Evolutionary conservation across 2,888 invertebrate species (phyloP).

Genomic region (Nephrotoma appendiculata): DNA sequence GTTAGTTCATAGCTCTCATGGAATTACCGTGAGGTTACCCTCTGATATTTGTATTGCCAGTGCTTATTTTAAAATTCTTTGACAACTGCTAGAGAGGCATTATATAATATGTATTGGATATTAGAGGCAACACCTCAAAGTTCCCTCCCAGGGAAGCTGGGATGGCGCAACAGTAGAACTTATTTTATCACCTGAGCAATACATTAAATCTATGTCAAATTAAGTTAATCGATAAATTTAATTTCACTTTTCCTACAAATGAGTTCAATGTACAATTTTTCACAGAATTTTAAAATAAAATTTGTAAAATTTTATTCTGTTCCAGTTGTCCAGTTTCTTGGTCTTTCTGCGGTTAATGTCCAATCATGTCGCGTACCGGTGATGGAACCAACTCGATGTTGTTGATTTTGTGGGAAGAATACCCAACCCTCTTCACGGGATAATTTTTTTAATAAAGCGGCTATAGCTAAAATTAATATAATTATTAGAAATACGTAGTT

Average conservation of each 20-base stretch:
- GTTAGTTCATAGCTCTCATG: too few species aligned
- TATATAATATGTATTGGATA: too few species aligned
- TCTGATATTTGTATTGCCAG: too few species aligned
- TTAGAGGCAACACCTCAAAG: too few species aligned
- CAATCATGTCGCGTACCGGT: slow-evolving; percentile 35
- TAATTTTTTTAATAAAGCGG: slow-evolving; percentile 42
- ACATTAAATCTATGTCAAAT: too few species aligned
- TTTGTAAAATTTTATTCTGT: slow-evolving; percentile 12
- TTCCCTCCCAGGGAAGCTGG: too few species aligned
- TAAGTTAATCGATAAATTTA: background rate
- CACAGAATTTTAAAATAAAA: background rate
- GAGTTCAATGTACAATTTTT: background rate
- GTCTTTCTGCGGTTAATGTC: slow-evolving; percentile 38
- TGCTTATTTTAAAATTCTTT: too few species aligned
- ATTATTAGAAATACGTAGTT: background rate
- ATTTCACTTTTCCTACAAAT: background rate
- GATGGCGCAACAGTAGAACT: too few species aligned
- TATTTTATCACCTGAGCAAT: too few species aligned
- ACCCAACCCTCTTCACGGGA: slow-evolving; percentile 39
- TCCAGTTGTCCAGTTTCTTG: slow-evolving; percentile 42
- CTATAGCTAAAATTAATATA: slow-evolving; percentile 20
- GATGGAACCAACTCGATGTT: slow-evolving; percentile 22
- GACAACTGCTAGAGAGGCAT: too few species aligned
- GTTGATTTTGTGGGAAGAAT: slow-evolving; percentile 34
- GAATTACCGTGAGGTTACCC: too few species aligned